Conservation (phyloP, 1,140 invertebrate species). For the Berghia stephanieae region DNA sequence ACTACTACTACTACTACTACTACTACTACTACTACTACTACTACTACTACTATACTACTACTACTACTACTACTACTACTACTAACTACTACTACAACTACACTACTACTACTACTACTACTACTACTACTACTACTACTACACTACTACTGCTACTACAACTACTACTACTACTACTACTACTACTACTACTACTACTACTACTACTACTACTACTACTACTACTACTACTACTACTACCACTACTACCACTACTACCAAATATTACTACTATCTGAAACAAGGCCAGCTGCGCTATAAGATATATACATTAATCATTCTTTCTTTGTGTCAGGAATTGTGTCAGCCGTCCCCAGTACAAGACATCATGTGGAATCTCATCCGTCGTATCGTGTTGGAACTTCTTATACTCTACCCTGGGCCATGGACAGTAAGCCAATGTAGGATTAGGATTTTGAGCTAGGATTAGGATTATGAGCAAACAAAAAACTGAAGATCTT, state of each 20-base stretch:
- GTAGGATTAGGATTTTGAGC: too few relatives aligned
- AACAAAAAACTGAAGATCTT: too few relatives aligned
- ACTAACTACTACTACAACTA: too few relatives aligned
- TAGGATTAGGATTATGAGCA: too few relatives aligned
- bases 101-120: too few relatives aligned
- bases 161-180: background rate
- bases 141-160: too few relatives aligned
- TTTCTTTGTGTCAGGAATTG: slow-evolving; percentile 52
- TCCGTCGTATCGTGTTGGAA: slow-evolving; percentile 65
- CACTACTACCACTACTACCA: too few relatives aligned
- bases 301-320: background rate
- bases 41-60: too few relatives aligned
- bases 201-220: background rate
- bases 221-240: background rate
- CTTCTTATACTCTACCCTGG: slow-evolving; percentile 59
- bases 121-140: background rate
- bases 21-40: background rate
- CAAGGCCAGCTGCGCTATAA: too few relatives aligned
- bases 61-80: too few relatives aligned
- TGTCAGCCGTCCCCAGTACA: slow-evolving; percentile 63
- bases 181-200: background rate
- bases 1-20: too few relatives aligned
- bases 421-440: slow-evolving; percentile 57
- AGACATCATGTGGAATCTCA: slow-evolving; percentile 60
- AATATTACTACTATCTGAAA: background rate